Percentiles rank a stretch among this genome's conserved stretches.
Conservation (phyloP, 2,797 vertebrate genomes). For the Lemur catta region DNA sequence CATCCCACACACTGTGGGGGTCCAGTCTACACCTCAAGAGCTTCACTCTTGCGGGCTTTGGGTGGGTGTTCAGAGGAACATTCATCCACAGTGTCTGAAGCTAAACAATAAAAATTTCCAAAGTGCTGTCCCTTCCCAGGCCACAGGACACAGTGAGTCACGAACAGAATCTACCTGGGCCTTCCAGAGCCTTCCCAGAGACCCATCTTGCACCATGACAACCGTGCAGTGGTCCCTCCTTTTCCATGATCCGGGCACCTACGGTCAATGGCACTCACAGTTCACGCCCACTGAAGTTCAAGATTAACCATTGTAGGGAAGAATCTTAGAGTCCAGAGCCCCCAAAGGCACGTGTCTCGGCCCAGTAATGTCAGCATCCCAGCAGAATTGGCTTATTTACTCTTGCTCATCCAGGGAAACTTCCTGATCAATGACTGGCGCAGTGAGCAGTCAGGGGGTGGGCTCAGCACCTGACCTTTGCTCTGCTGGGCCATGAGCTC, state of each 20-base stretch:
- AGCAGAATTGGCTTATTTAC: neutral
- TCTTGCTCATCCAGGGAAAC: neutral
- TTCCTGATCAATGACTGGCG: neutral
- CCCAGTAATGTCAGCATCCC: neutral
- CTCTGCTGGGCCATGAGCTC: neutral
- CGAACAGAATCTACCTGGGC: neutral
- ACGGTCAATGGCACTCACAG: fast-evolving
- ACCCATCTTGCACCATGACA: neutral
- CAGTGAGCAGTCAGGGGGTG: neutral
- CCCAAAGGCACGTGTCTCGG: neutral
- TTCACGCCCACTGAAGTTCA: neutral
- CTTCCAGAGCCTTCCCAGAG: neutral
- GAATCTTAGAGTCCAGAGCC: neutral
- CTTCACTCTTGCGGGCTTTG: neutral
- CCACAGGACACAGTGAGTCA: neutral
- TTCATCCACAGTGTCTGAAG: neutral
- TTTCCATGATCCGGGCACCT: neutral
- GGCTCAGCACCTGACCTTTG: neutral
- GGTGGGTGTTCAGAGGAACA: neutral
- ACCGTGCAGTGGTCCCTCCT: no score
- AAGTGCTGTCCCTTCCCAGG: neutral
- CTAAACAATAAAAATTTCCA: neutral
- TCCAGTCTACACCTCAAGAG: neutral
- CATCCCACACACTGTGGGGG: neutral
- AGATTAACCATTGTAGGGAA: neutral